Base-by-base conservation (phyloP, 1,140 invertebrate genomes). In the Aphidius ervi region DNA sequence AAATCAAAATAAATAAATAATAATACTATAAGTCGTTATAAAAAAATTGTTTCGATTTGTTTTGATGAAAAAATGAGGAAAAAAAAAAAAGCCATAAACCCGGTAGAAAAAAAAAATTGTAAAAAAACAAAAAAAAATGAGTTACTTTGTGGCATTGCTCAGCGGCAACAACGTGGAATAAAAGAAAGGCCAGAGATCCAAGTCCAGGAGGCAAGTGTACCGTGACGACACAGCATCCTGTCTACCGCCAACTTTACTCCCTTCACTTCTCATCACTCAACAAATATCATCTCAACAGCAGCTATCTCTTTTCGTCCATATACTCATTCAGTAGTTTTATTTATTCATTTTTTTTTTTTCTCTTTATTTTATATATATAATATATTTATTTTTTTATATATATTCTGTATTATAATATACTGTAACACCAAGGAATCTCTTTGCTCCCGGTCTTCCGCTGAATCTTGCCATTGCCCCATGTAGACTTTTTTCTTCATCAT, bases 151-250 rank as follows among this genome's bases (percentile, higher is more conserved):
- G 49, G 8, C 37, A 9, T 31, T 52, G 4, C 2, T 31, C 20
- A 31, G 23, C 37, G 49, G 20, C 37, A 7, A 7, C 43, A 9
- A 10, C 43, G 10, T 65, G 64, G 65, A 66, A 72, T 65, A 69
- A 72, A 71, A 66, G 70, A 75, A 72, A 72, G 45, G 54, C 63
- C 65, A 54, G 67, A 68, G 72, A 75, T 73, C 74, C 74, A 73
- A 73, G 74, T 73, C 72, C 71, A 67, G 71, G 42, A 72, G 73
- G 68, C 72, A 71, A 75, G 72, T 73, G 69, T 75, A 74, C 74
- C 74, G 70, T 75, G 74, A 75, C 74, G 73, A 70, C 68, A 65
- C 72, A 74, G 72, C 73, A 76, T 74, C 68, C 69, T 68, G 65
- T 56, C 58, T 57, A 40, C 62, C 54, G 58, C 46, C 46, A 37